phyloP scores from a whole-genome alignment of 2,888 invertebrate genomes.

The Parochlus steinenii region DNA sequence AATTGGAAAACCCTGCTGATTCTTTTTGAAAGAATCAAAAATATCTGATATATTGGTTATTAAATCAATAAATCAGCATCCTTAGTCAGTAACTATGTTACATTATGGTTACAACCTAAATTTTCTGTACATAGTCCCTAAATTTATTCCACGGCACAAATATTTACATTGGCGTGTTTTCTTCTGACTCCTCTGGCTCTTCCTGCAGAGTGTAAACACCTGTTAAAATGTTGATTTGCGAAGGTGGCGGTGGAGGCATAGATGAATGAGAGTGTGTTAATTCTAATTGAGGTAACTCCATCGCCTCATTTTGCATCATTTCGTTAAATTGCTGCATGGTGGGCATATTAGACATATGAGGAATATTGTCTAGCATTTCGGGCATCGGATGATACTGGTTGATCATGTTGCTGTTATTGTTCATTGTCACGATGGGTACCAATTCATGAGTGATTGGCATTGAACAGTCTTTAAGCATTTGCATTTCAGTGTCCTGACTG shows the following conservation, averaged over 20 bases:
- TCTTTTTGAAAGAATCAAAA: too few relatives aligned
- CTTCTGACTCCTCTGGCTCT: conserved; percentile 38
- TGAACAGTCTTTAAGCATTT: conserved; percentile 28
- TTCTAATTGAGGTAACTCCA: conserved; percentile 1
- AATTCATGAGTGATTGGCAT: conserved; percentile 27
- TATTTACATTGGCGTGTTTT: conserved; percentile 28
- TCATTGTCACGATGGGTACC: conserved; percentile 28
- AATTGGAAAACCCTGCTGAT: too few relatives aligned
- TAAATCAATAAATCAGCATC: too few relatives aligned
- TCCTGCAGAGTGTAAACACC: conserved; percentile 39
- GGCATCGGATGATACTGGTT: conserved; percentile 13
- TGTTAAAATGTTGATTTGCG: conserved; percentile 23
- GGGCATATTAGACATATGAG: conserved; percentile 13
- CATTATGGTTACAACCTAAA: too few relatives aligned
- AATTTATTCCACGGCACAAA: too few relatives aligned
- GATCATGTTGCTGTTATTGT: background rate
- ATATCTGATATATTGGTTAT: too few relatives aligned
- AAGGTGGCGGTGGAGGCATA: conserved; percentile 12
- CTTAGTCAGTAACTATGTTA: too few relatives aligned
- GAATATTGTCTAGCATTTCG: conserved; percentile 16
- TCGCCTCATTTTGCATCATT: background rate
- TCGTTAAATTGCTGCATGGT: conserved; percentile 9
- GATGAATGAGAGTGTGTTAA: too few relatives aligned
- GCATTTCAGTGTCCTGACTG: conserved; percentile 22
- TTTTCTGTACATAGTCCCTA: too few relatives aligned